These are phyloP conservation scores for Cuculus canorus DNA, from an alignment of 2,797 vertebrate species.

Conservation along the genomic window DNA sequence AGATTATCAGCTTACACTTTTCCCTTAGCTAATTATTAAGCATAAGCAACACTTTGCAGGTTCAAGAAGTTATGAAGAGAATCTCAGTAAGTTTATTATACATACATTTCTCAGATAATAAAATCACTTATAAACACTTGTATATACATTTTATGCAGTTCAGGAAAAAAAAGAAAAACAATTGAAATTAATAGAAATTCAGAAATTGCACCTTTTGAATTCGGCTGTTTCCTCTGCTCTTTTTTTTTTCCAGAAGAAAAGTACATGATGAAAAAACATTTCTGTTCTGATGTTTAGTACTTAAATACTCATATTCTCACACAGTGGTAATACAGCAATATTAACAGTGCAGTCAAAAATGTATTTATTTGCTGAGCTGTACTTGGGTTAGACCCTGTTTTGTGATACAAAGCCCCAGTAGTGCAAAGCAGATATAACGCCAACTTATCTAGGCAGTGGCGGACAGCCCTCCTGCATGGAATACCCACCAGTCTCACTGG, in stretches of 20 bases:
- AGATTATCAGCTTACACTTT: neutral
- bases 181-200: neutral
- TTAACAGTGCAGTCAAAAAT: slow-evolving; percentile 25
- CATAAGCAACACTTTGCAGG: neutral
- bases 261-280: neutral
- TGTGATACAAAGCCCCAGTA: neutral
- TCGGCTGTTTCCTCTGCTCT: neutral
- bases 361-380: neutral
- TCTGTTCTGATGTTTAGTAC: neutral
- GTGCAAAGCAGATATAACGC: neutral
- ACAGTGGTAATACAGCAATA: neutral
- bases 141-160: neutral
- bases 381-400: neutral
- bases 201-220: neutral
- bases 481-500: neutral
- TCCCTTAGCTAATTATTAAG: neutral
- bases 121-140: slow-evolving; percentile 13
- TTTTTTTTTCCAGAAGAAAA: neutral
- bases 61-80: slow-evolving; percentile 8
- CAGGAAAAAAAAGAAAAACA: neutral
- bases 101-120: neutral
- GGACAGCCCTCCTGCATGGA: slow-evolving; percentile 21
- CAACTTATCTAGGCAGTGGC: slow-evolving; percentile 23
- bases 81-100: slow-evolving; percentile 36
- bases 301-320: slow-evolving; percentile 33